Evolutionary conservation across 2,888 invertebrate genomes (phyloP).

Genomic region (Zelleria hepariella): DNA sequence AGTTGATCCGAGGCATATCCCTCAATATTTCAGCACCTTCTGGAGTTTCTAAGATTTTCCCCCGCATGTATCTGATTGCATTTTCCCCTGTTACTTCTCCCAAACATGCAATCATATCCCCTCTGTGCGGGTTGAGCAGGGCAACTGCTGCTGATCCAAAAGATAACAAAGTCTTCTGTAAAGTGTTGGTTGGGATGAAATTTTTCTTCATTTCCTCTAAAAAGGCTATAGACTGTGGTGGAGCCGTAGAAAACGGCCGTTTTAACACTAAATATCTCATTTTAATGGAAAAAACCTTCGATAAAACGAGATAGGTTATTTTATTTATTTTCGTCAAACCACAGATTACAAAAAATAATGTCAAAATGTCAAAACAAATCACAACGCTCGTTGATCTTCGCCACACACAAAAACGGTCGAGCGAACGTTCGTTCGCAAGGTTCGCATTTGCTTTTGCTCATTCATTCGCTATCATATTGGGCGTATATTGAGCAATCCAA

Average conservation of each 20-base stretch:
- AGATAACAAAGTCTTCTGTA: conserved; percentile 85
- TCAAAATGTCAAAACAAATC: no score
- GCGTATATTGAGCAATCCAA: no score
- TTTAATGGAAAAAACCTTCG: neutral
- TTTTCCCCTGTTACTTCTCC: conserved; percentile 89
- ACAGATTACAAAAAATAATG: no score
- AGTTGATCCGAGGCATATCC: conserved; percentile 90
- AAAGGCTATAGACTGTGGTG: neutral
- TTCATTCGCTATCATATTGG: no score
- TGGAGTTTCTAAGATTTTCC: conserved; percentile 80
- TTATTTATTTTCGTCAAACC: neutral
- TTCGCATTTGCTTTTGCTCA: no score
- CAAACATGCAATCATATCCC: conserved; percentile 95
- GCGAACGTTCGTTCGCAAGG: no score
- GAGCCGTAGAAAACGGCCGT: neutral
- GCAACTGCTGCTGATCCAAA: conserved; percentile 91
- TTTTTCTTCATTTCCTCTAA: conserved; percentile 34
- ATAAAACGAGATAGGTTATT: neutral
- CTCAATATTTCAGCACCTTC: conserved; percentile 84
- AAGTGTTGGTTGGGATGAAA: conserved; percentile 74
- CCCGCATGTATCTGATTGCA: conserved; percentile 80
- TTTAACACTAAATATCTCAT: neutral
- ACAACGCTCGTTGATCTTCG: no score
- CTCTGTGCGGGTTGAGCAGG: conserved; percentile 83
- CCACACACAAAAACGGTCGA: no score